Evolutionary conservation across 2,888 invertebrate species (phyloP), one percentile per base, ranked within the genome.

Genomic region (Ochropleura plecta): DNA sequence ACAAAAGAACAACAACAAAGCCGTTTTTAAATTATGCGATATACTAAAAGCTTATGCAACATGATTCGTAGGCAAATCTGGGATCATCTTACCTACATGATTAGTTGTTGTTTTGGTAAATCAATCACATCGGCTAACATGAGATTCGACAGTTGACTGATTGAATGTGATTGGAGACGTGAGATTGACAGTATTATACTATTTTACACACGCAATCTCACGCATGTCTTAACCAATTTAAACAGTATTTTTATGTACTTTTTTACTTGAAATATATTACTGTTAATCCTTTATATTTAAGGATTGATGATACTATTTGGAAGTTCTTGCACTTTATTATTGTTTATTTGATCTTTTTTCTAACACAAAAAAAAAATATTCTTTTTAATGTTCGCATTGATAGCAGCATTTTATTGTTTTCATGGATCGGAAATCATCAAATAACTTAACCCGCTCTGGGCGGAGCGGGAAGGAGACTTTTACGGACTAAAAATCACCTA

Each of bases 81-180:
- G 57, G 49, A 18, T 75, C 30, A 49, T n/a, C 12, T 44, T 57
- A 67, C 74, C 12, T 30, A 77, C 18, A 10, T 44, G 44, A 49
- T 48, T 67, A 55, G 57, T 68, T 16, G 12, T n/a, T 65, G 40
- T 42, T 20, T 30, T 49, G 5, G n/a, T n/a, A 49, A 75, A 75
- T 78, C 75, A 78, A 70, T 78, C 78, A 75, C 4, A 49, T 20
- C 4, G 14, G 14, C 30, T 16, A 51, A 73, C 46, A 51, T 46
- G 14, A 10, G 51, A 10, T 70, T 10, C n/a, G 62, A 44, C 62
- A 62, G 62, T 62, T 62, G 44, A 62, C 62, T 44, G 62, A 62
- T 62, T 62, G 44, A 9, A 12, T 62, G 14, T 20, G 44, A 20
- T 62, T 62, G 62, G 7, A 62, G 57, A 20, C 20, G 5, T 20